Conservation (phyloP, 2,113 vertebrate genomes). For the Peromyscus maniculatus region DNA sequence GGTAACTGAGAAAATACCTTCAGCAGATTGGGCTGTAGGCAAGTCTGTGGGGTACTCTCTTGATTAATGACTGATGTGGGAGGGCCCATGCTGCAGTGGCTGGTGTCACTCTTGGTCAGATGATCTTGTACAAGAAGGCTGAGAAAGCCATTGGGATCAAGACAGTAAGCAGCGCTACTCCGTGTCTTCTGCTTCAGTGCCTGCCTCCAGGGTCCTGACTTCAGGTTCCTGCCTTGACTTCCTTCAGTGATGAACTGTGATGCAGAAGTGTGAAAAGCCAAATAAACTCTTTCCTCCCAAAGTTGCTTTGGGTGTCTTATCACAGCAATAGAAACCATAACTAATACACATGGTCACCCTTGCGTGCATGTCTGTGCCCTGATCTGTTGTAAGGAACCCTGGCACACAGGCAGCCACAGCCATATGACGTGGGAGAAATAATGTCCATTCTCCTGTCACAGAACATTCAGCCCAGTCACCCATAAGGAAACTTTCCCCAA, state of each 20-base stretch:
- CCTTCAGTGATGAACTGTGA: neutral
- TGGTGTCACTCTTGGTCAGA: neutral
- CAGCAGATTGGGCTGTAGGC: neutral
- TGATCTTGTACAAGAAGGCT: neutral
- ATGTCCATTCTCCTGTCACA: rapidly evolving
- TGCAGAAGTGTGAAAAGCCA: neutral
- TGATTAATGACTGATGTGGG: neutral
- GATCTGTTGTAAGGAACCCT: neutral
- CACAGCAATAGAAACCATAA: neutral
- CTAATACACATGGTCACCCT: neutral
- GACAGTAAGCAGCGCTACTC: neutral
- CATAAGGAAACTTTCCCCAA: neutral
- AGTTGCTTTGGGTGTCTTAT: neutral
- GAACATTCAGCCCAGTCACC: neutral
- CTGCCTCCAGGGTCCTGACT: neutral
- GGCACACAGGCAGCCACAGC: rapidly evolving
- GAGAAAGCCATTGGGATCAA: neutral
- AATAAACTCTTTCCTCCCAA: neutral
- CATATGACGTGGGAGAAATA: rapidly evolving
- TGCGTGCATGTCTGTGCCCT: rapidly evolving
- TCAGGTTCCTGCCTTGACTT: neutral
- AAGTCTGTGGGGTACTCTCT: neutral
- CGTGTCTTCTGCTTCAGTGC: neutral
- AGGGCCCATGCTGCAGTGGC: neutral
- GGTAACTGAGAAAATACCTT: neutral